A percentile compares a stretch with the other conserved stretches of the same genome.
Evolutionary conservation across 2,888 invertebrate genomes (phyloP).

Genomic region (Hyposoter didymator): DNA sequence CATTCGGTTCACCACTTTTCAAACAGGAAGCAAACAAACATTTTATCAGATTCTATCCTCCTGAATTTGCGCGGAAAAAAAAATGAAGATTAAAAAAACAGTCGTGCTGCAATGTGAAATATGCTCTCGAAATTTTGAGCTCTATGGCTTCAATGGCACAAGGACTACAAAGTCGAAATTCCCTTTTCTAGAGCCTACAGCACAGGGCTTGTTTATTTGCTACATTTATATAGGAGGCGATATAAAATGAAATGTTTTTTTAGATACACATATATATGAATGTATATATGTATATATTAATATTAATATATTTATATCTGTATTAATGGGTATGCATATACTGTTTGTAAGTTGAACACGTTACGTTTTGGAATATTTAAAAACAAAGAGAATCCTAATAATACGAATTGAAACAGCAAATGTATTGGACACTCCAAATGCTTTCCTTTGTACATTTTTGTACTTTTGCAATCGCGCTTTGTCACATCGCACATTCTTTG

Average conservation of each 20-base stretch:
- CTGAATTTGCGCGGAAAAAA: not conserved
- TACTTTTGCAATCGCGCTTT: slow-evolving; percentile 47
- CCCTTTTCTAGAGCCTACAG: not conserved
- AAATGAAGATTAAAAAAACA: not conserved
- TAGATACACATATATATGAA: slow-evolving; percentile 16
- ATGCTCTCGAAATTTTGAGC: not conserved
- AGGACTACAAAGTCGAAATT: slow-evolving; percentile 1
- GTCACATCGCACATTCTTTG: slow-evolving; percentile 31
- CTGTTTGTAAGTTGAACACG: slow-evolving; percentile 65
- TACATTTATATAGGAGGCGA: slow-evolving; percentile 4
- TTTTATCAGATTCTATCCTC: not conserved
- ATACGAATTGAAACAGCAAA: slow-evolving; percentile 46
- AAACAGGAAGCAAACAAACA: not conserved
- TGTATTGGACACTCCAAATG: slow-evolving; percentile 38
- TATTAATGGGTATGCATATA: slow-evolving; percentile 50
- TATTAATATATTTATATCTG: slow-evolving; percentile 29
- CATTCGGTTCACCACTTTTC: not conserved
- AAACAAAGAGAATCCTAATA: slow-evolving; percentile 48
- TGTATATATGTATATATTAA: slow-evolving; percentile 38
- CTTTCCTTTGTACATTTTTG: slow-evolving; percentile 47
- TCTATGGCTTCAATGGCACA: not conserved
- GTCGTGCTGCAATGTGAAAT: not conserved
- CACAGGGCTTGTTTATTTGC: slow-evolving; percentile 14
- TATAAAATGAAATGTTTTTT: slow-evolving; percentile 39
- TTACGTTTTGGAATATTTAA: slow-evolving; percentile 56